Evolutionary conservation across 35 echinoderm and acorn worm genomes (phyloP).

Genomic region (Apostichopus californicus): DNA sequence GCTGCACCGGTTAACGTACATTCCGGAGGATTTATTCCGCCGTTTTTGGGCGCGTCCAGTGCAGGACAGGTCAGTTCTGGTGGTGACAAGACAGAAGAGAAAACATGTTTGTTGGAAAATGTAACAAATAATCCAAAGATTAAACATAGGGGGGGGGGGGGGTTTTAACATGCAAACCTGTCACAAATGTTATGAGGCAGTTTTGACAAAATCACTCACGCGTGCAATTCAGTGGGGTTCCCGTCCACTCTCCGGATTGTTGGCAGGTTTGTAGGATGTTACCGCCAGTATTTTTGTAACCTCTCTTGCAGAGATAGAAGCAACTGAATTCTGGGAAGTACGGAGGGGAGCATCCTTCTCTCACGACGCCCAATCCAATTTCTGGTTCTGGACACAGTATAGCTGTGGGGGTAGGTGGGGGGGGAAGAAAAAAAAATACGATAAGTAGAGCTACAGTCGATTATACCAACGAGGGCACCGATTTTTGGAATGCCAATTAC

Average conservation of each 20-base stretch:
- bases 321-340: background rate
- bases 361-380: background rate
- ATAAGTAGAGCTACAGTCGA: too few species aligned
- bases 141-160: too few species aligned
- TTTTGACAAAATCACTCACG: background rate
- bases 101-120: too few species aligned
- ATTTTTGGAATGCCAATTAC: too few species aligned
- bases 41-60: background rate
- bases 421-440: background rate
- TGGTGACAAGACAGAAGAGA: background rate
- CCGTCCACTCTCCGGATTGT: background rate
- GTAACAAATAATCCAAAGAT: too few species aligned
- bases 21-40: background rate
- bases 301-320: conserved; percentile 10
- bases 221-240: background rate
- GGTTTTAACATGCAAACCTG: too few species aligned
- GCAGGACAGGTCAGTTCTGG: background rate
- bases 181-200: too few species aligned
- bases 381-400: background rate
- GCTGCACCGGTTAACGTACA: background rate
- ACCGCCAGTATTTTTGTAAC: background rate
- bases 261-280: background rate
- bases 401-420: background rate
- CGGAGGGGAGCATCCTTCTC: conserved; percentile 7
- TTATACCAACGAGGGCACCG: background rate